Percentiles rank a stretch among this genome's conserved stretches.
phyloP scores from a whole-genome alignment of 1,140 invertebrate genomes.

The Aphidius gifuensis region DNA sequence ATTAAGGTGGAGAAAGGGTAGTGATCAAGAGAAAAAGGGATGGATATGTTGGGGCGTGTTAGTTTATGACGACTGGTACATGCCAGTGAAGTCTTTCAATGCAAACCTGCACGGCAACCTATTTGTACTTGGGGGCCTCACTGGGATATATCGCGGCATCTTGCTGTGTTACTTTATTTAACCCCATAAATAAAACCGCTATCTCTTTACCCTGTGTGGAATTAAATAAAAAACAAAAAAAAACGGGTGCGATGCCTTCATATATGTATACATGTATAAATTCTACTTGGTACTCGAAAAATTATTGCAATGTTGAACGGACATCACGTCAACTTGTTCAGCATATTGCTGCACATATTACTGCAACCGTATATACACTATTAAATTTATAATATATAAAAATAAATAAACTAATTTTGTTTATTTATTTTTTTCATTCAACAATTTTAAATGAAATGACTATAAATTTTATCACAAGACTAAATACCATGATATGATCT shows the following conservation, averaged over 20 bases:
- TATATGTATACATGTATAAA: conserved; percentile 9
- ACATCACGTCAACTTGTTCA: too few species aligned
- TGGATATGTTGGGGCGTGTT: conserved; percentile 22
- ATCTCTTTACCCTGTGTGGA: conserved; percentile 32
- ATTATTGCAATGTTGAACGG: too few species aligned
- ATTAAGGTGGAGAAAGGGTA: too few species aligned
- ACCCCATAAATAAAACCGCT: conserved; percentile 51
- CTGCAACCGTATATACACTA: background rate
- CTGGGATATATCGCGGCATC: conserved; percentile 42
- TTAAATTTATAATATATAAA: background rate
- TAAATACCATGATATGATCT: too few species aligned
- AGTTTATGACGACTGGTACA: conserved; percentile 40
- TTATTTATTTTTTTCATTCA: too few species aligned
- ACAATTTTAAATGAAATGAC: too few species aligned
- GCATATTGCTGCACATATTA: too few species aligned
- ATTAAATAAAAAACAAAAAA: conserved; percentile 5
- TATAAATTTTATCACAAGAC: too few species aligned
- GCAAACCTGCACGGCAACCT: conserved; percentile 40
- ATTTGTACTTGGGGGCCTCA: conserved; percentile 41
- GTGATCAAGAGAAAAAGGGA: background rate
- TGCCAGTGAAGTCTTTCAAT: conserved; percentile 27
- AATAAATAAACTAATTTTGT: background rate
- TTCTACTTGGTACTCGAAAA: too few species aligned
- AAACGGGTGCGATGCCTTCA: conserved; percentile 5
- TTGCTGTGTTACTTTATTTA: conserved; percentile 51